phyloP scores from a whole-genome alignment of 1,140 invertebrate species.

The Magallana ariakensis region DNA sequence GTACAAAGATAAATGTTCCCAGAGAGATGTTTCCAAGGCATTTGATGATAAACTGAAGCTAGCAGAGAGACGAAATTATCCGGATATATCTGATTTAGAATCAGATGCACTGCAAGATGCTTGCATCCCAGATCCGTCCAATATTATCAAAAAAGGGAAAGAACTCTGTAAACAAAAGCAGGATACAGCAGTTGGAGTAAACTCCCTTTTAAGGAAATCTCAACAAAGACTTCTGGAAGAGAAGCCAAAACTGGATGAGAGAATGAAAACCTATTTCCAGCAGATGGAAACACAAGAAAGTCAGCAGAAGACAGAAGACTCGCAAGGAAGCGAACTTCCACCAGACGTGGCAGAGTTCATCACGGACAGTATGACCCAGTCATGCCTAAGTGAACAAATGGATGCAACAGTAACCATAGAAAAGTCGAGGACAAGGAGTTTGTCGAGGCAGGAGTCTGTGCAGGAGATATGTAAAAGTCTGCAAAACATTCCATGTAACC shows the following conservation, averaged over 20 bases:
- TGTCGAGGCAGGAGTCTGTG: slow-evolving; percentile 1
- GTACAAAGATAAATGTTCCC: slow-evolving; percentile 16
- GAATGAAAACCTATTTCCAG: slow-evolving; percentile 58
- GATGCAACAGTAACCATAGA: not conserved
- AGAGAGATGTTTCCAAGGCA: not conserved
- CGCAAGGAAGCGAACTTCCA: slow-evolving; percentile 60
- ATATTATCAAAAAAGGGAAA: slow-evolving; percentile 28
- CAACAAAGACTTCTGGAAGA: slow-evolving; percentile 63
- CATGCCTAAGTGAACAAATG: not conserved
- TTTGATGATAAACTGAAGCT: slow-evolving; percentile 35
- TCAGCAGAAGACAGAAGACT: not conserved
- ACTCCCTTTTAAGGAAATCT: slow-evolving; percentile 53
- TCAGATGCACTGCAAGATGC: slow-evolving; percentile 63
- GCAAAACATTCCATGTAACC: slow-evolving; percentile 29
- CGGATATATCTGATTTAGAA: slow-evolving; percentile 62
- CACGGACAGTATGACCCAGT: slow-evolving; percentile 60
- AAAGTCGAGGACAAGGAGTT: not conserved
- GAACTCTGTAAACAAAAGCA: slow-evolving; percentile 34
- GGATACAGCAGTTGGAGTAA: slow-evolving; percentile 60
- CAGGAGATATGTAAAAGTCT: slow-evolving; percentile 23
- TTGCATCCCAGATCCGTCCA: slow-evolving; percentile 43
- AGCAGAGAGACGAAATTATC: slow-evolving; percentile 38
- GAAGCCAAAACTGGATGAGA: slow-evolving; percentile 61
- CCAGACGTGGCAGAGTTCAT: slow-evolving; percentile 69
- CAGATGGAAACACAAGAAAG: slow-evolving; percentile 17